Conservation (phyloP, 2,113 vertebrate genomes). For the Plotosus lineatus region DNA sequence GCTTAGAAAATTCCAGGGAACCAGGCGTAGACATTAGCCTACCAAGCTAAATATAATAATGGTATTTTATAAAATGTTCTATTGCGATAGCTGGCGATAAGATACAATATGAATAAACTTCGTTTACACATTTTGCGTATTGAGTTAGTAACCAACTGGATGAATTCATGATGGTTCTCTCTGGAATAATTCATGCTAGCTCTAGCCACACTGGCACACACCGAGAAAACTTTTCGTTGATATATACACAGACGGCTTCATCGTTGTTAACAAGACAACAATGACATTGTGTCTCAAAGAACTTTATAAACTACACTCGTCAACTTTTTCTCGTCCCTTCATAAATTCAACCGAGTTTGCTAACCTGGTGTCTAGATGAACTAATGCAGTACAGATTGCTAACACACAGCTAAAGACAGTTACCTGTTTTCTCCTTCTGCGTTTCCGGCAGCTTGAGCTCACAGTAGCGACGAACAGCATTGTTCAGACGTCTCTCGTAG, state of each 20-base stretch:
- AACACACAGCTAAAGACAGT: neutral
- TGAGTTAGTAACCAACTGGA: neutral
- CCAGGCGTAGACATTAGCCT: constrained; percentile 61
- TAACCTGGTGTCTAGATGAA: neutral
- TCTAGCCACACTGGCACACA: neutral
- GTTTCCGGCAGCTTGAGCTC: constrained; percentile 60
- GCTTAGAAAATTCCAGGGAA: constrained; percentile 68
- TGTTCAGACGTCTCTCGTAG: constrained; percentile 42
- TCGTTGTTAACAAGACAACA: neutral
- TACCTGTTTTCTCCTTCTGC: constrained; percentile 62
- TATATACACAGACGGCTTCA: neutral
- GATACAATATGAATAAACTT: too few species aligned
- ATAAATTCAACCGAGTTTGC: neutral
- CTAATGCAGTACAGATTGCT: too few species aligned
- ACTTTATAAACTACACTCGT: neutral
- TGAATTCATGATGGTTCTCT: neutral
- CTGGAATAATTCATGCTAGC: neutral
- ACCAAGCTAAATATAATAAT: too few species aligned
- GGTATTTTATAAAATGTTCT: too few species aligned
- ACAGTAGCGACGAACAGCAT: constrained; percentile 53
- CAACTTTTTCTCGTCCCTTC: neutral
- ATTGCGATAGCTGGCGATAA: too few species aligned
- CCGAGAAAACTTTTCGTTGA: neutral
- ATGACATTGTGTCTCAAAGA: neutral
- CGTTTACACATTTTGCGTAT: neutral